Percentiles rank a stretch among this genome's conserved stretches.
Evolutionary conservation across 2,888 invertebrate species (phyloP).

Genomic region (Epirrhoe tristata): DNA sequence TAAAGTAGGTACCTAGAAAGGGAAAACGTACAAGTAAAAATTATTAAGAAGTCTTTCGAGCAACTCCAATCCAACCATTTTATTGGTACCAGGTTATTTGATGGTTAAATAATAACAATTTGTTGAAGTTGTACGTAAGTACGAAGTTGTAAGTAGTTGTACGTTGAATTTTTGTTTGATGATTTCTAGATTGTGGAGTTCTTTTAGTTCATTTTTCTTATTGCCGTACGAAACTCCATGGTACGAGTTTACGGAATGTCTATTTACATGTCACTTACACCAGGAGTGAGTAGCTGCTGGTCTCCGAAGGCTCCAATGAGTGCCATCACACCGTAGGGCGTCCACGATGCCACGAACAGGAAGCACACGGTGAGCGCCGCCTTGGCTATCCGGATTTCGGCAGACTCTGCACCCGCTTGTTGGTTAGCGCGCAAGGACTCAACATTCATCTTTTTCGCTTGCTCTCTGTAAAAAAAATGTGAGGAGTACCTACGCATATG

Average conservation of each 20-base stretch:
- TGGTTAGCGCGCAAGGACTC: conserved; percentile 92
- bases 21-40: no score
- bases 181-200: no score
- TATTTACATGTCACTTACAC: conserved; percentile 54
- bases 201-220: neutral
- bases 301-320: conserved; percentile 94
- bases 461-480: conserved; percentile 60
- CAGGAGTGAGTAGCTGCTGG: conserved; percentile 89
- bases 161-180: no score
- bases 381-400: conserved; percentile 94
- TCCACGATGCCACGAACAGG: conserved; percentile 94
- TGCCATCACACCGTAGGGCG: conserved; percentile 94
- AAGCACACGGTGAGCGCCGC: conserved; percentile 95
- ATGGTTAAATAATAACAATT: no score
- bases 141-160: no score
- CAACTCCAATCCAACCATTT: no score
- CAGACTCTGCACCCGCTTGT: conserved; percentile 88
- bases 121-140: no score
- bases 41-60: no score
- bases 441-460: conserved; percentile 96
- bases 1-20: no score
- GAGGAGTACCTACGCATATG: no score
- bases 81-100: no score
- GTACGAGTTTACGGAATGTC: neutral
- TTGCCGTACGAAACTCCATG: neutral